phyloP scores from a whole-genome alignment of 2,888 invertebrate genomes.

The Osedax frankpressi region DNA sequence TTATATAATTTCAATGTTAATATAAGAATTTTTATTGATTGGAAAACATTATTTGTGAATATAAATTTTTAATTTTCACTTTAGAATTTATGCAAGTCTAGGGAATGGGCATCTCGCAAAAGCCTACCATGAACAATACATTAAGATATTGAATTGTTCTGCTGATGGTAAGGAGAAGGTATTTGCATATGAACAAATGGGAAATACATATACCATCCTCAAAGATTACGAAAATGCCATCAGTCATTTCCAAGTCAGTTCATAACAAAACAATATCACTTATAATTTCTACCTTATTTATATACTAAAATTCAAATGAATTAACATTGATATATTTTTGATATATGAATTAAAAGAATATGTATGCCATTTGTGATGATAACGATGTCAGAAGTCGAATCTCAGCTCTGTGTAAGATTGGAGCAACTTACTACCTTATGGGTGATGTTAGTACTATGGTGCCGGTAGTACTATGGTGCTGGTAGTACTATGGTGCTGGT shows the following conservation, averaged over 20 bases:
- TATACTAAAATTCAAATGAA: too few relatives aligned
- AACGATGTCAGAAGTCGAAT: slow-evolving; percentile 26
- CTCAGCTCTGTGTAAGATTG: slow-evolving; percentile 35
- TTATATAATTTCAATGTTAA: too few relatives aligned
- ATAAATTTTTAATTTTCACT: too few relatives aligned
- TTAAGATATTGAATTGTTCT: slow-evolving; percentile 30
- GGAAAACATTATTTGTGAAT: too few relatives aligned
- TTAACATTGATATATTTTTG: too few relatives aligned
- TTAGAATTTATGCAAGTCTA: slow-evolving; percentile 33
- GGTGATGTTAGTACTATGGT: slow-evolving; percentile 34
- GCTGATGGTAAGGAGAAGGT: slow-evolving; percentile 31
- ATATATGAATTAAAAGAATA: not conserved
- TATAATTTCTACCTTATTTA: too few relatives aligned
- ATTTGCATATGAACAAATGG: slow-evolving; percentile 36
- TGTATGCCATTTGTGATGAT: slow-evolving; percentile 11
- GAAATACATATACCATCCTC: slow-evolving; percentile 35
- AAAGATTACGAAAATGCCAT: slow-evolving; percentile 33
- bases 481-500: too few relatives aligned
- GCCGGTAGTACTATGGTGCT: too few relatives aligned
- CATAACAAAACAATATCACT: too few relatives aligned
- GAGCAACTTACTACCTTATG: slow-evolving; percentile 31
- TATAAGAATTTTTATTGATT: too few relatives aligned
- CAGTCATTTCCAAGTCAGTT: slow-evolving; percentile 28
- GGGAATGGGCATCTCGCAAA: slow-evolving; percentile 34
- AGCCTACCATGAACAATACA: slow-evolving; percentile 38